Evolutionary conservation across 2,797 vertebrate species (phyloP).

Genomic region (Limnodromus scolopaceus): DNA sequence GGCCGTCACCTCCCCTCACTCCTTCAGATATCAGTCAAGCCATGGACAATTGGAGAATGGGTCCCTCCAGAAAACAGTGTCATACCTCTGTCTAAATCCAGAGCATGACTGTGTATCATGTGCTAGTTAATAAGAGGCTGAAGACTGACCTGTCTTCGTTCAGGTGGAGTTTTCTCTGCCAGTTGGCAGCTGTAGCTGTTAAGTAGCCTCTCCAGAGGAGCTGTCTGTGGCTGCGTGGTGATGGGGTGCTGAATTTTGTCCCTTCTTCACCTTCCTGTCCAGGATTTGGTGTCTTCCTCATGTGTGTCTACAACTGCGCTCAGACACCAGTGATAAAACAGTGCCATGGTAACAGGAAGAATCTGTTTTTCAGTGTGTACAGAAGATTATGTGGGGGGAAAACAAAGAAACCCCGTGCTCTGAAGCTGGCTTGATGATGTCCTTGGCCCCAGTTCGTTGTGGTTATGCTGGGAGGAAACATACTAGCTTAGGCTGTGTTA

Average conservation of each 20-base stretch:
- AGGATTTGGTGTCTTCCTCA: constrained; percentile 16
- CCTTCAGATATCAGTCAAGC: neutral
- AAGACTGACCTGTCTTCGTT: neutral
- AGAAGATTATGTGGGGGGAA: neutral
- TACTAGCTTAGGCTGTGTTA: neutral
- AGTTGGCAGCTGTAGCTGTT: neutral
- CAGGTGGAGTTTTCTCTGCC: neutral
- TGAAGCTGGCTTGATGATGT: neutral
- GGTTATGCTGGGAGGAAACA: neutral
- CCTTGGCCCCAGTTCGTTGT: neutral
- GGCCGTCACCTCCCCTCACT: neutral
- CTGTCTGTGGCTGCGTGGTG: neutral
- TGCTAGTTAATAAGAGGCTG: neutral
- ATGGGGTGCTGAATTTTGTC: constrained; percentile 16
- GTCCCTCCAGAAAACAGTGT: neutral
- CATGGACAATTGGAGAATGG: neutral
- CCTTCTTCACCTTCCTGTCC: constrained; percentile 13
- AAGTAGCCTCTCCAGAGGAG: neutral
- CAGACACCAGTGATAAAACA: constrained; percentile 11
- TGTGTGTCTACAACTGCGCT: neutral
- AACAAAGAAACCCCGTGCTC: neutral
- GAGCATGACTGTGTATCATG: neutral
- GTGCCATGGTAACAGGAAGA: constrained; percentile 60
- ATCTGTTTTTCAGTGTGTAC: constrained; percentile 1
- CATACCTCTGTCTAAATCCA: neutral